Percentiles rank a stretch among this genome's conserved stretches.
These are phyloP conservation scores for Clarias macrocephalus DNA, from an alignment of 2,113 vertebrate genomes.

Conservation along the genomic window DNA sequence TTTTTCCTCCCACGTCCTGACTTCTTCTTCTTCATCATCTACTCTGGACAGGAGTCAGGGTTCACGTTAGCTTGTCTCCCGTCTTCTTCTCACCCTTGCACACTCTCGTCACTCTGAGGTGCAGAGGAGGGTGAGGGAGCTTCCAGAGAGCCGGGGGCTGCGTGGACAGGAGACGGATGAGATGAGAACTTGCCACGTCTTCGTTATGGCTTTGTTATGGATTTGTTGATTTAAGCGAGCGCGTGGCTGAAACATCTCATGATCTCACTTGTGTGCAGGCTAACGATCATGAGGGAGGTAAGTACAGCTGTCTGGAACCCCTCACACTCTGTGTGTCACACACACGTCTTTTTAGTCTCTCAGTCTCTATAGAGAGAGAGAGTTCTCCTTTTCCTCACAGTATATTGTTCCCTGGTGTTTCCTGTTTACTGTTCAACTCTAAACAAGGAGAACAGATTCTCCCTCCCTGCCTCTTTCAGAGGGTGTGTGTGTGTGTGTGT, in stretches of 20 bases:
- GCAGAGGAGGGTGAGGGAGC: no score
- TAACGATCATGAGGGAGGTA: neutral
- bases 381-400: conserved; percentile 13
- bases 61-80: no score
- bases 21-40: no score
- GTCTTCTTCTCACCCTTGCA: no score
- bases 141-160: no score
- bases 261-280: neutral
- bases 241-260: neutral
- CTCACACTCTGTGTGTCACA: neutral
- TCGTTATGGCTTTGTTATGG: neutral
- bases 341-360: neutral
- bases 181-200: neutral
- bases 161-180: no score
- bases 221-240: neutral
- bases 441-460: conserved; percentile 39
- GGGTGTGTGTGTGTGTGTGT: neutral
- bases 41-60: no score
- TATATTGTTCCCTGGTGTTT: conserved; percentile 67
- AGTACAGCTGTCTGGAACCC: neutral
- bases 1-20: no score
- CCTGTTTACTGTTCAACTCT: conserved; percentile 67
- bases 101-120: no score
- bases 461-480: neutral
- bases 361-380: neutral